Conservation (phyloP, 2,797 vertebrate species). For the Platyrinchus mystaceus region DNA sequence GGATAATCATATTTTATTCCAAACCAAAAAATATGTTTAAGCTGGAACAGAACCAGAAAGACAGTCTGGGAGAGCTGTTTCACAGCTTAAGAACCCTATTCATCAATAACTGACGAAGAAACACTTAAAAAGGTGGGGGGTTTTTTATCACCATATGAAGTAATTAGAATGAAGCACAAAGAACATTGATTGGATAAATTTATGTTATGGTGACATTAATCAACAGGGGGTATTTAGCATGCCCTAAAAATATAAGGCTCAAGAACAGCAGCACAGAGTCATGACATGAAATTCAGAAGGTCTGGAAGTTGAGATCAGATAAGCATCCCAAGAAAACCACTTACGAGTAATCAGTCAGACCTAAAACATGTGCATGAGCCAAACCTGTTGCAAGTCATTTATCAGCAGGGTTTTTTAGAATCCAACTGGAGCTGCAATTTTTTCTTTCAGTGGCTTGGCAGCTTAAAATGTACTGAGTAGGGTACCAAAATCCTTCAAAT, state of each 20-base stretch:
- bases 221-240: background rate
- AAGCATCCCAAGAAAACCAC: background rate
- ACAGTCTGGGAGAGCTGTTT: background rate
- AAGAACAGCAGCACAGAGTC: background rate
- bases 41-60: constrained; percentile 59
- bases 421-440: background rate
- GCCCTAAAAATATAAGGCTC: background rate
- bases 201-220: background rate
- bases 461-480: background rate
- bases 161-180: background rate
- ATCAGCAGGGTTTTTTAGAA: background rate
- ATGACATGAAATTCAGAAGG: background rate
- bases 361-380: background rate
- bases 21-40: constrained; percentile 60
- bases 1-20: constrained; percentile 15
- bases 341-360: background rate
- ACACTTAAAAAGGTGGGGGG: background rate
- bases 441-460: background rate
- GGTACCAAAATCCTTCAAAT: background rate
- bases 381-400: background rate
- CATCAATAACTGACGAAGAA: constrained; percentile 9
- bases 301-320: background rate
- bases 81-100: background rate
- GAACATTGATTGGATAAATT: background rate
- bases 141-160: background rate